Evolutionary conservation across 2,797 vertebrate genomes (phyloP), one percentile per base, ranked within the genome.

Genomic region (Percopsis omiscomaycus): DNA sequence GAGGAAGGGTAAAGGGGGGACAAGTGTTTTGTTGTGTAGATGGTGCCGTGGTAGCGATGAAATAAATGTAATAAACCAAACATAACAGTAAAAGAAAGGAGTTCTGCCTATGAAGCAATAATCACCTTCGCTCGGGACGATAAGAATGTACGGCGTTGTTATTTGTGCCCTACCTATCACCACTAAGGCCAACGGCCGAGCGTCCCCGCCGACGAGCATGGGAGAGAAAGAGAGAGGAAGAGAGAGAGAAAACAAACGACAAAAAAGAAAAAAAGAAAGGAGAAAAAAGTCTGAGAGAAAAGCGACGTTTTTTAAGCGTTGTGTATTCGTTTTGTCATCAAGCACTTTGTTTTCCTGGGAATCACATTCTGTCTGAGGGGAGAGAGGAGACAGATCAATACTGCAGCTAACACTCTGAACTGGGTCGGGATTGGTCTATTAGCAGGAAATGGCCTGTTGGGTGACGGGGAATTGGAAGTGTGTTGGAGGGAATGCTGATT

Each of bases 91-190:
- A 82, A 86, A 90, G 86, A 79, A 87, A 90, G 84, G 78, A 82
- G 86, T 68, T 90, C 85, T 89, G 91, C 85, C 89, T 89, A 88
- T 84, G 78, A 87, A 91, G 87, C 92, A 92, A 94, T 95, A 96
- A 95, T 97, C 96, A 98, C 95, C 95, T 97, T 96, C 95, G 93
- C 94, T 96, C 89, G 95, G 94, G 92, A 96, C 94, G 94, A 92
- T 93, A 95, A 96, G 93, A 66, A 92, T 95, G 92, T 94, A 95
- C 89, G 92, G 87, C 84, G 90, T 96, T 89, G 96, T 97, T 93
- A 93, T 95, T 93, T 96, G 92, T 93, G 94, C 94, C 93, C 96
- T 98, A 95, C 94, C 95, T 94, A 96, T 91, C 93, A 95, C 93
- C 95, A 95, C 95, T 97, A 96, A 96, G 92, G 93, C 93, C 94